These are phyloP conservation scores for Pogonophryne albipinna DNA, from an alignment of 2,797 vertebrate genomes.

Conservation along the genomic window DNA sequence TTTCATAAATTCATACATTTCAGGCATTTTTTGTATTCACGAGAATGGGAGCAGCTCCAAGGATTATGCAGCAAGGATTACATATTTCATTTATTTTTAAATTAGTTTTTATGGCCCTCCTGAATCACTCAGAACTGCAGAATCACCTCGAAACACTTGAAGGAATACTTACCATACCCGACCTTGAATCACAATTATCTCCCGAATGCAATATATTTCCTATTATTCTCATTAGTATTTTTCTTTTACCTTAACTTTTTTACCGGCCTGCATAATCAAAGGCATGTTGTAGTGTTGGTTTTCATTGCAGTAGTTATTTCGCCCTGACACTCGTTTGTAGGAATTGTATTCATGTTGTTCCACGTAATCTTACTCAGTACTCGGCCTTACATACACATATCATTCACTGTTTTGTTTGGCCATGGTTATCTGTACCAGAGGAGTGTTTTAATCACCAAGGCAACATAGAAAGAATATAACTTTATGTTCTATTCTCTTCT, in stretches of 20 bases:
- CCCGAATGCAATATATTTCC: neutral
- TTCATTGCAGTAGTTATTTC: neutral
- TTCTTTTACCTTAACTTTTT: slow-evolving; percentile 10
- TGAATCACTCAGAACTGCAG: neutral
- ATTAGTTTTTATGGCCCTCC: neutral
- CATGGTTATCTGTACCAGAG: neutral
- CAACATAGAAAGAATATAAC: slow-evolving; percentile 19
- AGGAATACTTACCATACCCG: neutral
- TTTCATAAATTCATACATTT: slow-evolving; percentile 2
- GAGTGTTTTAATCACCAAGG: slow-evolving; percentile 37
- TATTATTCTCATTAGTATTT: neutral
- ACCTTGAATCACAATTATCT: neutral
- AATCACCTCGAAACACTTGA: neutral
- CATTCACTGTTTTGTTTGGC: neutral
- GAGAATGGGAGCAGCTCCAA: neutral
- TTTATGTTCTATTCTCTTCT: slow-evolving; percentile 23
- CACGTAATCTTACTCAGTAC: neutral
- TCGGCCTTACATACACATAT: neutral
- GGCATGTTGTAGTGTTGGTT: neutral
- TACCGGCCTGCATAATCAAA: neutral
- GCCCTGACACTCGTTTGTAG: neutral
- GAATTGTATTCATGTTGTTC: neutral
- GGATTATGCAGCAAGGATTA: neutral
- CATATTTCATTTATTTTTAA: neutral
- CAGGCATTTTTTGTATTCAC: neutral